Conservation (phyloP, 1,140 invertebrate genomes). For the Drosophila chauvacae region DNA sequence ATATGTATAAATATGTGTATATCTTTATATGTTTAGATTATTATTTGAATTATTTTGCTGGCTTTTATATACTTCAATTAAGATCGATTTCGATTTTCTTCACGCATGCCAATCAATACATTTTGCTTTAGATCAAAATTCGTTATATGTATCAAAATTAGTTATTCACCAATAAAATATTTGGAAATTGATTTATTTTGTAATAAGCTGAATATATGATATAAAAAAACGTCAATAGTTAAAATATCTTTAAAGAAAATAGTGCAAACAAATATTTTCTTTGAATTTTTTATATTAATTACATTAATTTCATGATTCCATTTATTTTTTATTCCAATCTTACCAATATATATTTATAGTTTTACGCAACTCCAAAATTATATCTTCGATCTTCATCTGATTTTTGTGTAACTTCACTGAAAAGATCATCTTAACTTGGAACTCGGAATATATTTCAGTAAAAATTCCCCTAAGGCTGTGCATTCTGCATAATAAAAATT, state of each 20-base stretch:
- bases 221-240: too few species aligned
- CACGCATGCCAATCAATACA: neutral
- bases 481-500: slow-evolving; percentile 38
- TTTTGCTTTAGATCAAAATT: too few species aligned
- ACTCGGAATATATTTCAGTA: neutral
- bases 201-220: too few species aligned
- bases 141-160: too few species aligned
- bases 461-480: slow-evolving; percentile 14
- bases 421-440: too few species aligned
- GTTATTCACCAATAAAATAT: too few species aligned
- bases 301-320: neutral
- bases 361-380: neutral
- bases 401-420: neutral
- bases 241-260: too few species aligned
- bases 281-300: too few species aligned
- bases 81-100: neutral
- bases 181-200: too few species aligned
- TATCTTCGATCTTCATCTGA: slow-evolving; percentile 7
- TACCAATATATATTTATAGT: neutral
- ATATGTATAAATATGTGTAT: too few species aligned
- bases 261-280: too few species aligned
- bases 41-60: neutral
- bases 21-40: neutral
- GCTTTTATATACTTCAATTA: neutral
- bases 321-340: neutral